These are phyloP conservation scores for Tinea pellionella DNA, from an alignment of 2,888 invertebrate genomes.

Conservation along the genomic window DNA sequence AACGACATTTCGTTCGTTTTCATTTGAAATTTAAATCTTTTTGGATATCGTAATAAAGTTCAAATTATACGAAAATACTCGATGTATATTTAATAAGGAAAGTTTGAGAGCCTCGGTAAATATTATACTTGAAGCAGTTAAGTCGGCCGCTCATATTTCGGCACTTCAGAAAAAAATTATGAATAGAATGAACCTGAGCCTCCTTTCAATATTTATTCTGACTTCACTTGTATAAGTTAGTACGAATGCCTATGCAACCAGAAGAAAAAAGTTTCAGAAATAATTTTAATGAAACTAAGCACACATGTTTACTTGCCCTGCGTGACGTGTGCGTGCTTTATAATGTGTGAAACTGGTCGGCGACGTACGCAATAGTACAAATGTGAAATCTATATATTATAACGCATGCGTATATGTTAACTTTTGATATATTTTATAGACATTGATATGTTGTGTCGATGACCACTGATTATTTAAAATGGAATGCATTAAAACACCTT, in stretches of 20 bases:
- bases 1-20: neutral
- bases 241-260: neutral
- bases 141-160: slow-evolving; percentile 4
- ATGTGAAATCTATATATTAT: too few species aligned
- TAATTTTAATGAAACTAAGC: too few species aligned
- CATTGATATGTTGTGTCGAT: neutral
- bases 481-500: neutral
- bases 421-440: neutral
- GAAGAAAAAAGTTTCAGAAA: too few species aligned
- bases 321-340: too few species aligned
- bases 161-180: neutral
- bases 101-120: neutral
- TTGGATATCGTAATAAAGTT: neutral
- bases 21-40: neutral
- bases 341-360: too few species aligned
- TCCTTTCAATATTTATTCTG: neutral
- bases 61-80: neutral
- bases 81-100: neutral
- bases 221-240: neutral
- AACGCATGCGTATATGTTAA: too few species aligned
- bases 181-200: neutral
- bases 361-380: too few species aligned
- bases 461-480: neutral
- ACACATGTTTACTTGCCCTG: too few species aligned
- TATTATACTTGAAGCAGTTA: neutral